Evolutionary conservation across 2,113 vertebrate species (phyloP).

Genomic region (Turdus rufiventris): DNA sequence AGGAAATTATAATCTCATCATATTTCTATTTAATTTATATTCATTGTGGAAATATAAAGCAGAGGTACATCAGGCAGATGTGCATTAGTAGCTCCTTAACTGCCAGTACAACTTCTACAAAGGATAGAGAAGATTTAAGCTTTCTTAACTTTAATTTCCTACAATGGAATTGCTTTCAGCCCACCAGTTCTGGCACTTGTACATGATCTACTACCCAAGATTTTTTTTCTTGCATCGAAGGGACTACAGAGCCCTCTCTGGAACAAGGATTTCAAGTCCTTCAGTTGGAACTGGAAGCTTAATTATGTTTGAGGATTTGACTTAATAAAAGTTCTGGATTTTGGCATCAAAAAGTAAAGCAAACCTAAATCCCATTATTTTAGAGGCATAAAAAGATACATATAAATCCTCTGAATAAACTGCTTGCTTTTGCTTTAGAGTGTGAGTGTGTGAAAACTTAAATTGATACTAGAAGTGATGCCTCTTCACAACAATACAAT

Average conservation of each 20-base stretch:
- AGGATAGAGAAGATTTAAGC: not conserved
- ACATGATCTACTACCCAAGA: accelerated
- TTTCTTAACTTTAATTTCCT: not conserved
- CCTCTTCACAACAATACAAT: not conserved
- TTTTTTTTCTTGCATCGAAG: not conserved
- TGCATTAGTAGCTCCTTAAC: not conserved
- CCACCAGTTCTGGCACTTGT: not conserved
- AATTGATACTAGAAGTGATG: not conserved
- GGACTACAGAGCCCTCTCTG: not conserved
- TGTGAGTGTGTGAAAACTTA: not conserved
- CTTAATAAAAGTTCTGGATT: not conserved
- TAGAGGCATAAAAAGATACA: not conserved
- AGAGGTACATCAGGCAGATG: not conserved
- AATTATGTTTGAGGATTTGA: not conserved
- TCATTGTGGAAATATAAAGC: not conserved
- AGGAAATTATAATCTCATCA: not conserved
- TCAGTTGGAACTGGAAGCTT: not conserved
- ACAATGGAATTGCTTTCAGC: not conserved
- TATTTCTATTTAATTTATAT: not conserved
- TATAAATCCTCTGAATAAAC: not conserved
- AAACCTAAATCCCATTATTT: not conserved
- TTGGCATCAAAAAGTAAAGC: not conserved
- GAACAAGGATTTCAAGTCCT: not conserved
- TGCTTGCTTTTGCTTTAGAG: not conserved
- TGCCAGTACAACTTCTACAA: not conserved